Conservation (phyloP, 35 echinoderm and acorn worm genomes). For the Ophiothrix spiculata region DNA sequence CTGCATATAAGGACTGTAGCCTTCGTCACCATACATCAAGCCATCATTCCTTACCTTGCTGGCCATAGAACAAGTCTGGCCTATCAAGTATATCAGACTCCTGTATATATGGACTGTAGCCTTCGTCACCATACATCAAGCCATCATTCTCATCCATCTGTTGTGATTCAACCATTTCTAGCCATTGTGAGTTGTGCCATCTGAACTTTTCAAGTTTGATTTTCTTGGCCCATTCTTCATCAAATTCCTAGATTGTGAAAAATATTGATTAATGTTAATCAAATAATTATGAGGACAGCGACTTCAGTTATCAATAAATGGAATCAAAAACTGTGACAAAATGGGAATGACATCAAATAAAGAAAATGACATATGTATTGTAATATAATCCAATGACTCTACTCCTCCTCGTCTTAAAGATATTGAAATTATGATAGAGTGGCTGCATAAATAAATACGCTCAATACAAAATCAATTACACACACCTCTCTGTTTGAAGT, state of each 20-base stretch:
- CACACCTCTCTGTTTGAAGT: too few species aligned
- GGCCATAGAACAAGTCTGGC: slow-evolving; percentile 95
- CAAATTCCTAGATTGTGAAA: slow-evolving; percentile 73
- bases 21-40: slow-evolving; percentile 96
- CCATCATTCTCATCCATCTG: slow-evolving; percentile 95
- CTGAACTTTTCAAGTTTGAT: slow-evolving; percentile 98
- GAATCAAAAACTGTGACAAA: too few species aligned
- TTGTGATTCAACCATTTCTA: slow-evolving; percentile 95
- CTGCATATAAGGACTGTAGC: slow-evolving; percentile 96
- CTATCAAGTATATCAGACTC: slow-evolving; percentile 95
- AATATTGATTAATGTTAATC: too few species aligned
- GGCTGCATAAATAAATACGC: too few species aligned
- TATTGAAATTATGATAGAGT: too few species aligned
- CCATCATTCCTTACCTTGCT: slow-evolving; percentile 66
- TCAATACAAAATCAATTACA: too few species aligned
- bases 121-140: slow-evolving; percentile 96
- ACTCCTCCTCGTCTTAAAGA: too few species aligned
- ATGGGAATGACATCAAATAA: too few species aligned
- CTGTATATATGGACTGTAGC: slow-evolving; percentile 96
- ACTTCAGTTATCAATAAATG: too few species aligned
- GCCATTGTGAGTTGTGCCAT: slow-evolving; percentile 99
- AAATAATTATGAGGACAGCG: too few species aligned
- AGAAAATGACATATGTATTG: too few species aligned
- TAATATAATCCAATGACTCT: too few species aligned
- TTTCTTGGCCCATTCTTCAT: slow-evolving; percentile 95